These are phyloP conservation scores for Heterotilapia buettikoferi DNA, from an alignment of 2,113 vertebrate species.

Conservation along the genomic window DNA sequence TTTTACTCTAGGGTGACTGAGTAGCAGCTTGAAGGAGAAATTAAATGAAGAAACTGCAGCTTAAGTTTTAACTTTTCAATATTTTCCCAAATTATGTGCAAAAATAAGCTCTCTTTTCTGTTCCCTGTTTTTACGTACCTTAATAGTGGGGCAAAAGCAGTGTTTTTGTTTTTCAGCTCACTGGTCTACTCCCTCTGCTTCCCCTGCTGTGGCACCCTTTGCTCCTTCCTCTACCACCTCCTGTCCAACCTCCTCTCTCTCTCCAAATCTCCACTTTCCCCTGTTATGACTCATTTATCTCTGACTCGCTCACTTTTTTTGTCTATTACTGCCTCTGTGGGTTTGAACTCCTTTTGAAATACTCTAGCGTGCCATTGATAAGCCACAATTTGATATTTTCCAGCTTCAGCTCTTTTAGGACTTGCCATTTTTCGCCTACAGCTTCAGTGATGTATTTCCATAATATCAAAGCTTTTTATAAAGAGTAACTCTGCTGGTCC, in stretches of 20 bases:
- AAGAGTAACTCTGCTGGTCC: background rate
- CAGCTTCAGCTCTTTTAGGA: background rate
- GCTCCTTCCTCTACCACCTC: background rate
- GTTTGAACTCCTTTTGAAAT: background rate
- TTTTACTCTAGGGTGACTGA: background rate
- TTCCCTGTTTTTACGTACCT: background rate
- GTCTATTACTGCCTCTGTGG: background rate
- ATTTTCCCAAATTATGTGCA: background rate
- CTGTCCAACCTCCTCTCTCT: background rate
- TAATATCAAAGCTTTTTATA: background rate
- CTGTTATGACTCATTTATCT: background rate
- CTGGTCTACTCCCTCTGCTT: background rate
- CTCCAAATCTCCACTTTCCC: background rate
- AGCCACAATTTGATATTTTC: slow-evolving; percentile 9
- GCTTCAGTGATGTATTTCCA: background rate
- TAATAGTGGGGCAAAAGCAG: background rate
- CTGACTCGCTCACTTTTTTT: background rate
- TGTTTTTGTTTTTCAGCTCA: background rate
- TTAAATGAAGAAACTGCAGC: background rate
- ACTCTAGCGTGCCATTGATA: background rate
- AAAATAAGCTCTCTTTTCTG: background rate
- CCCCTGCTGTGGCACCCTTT: background rate
- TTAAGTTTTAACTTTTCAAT: background rate
- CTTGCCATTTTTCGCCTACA: background rate
- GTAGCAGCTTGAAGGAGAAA: background rate